These are phyloP conservation scores for Lucilia sericata DNA, from an alignment of 1,140 invertebrate species.

Conservation along the genomic window DNA sequence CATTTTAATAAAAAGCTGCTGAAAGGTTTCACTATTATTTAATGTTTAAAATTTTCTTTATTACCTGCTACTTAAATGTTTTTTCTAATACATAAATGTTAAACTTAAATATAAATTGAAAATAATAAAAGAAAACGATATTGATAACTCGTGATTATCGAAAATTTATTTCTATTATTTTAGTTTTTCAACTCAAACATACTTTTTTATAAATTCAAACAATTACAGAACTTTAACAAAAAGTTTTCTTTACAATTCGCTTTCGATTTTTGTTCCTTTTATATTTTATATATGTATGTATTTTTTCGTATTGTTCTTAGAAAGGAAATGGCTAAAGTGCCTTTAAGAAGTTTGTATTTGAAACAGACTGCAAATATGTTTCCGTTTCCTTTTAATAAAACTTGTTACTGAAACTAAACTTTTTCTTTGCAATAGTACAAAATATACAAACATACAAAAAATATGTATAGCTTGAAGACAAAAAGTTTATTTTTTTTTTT, in stretches of 20 bases:
- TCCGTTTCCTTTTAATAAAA: conserved; percentile 25
- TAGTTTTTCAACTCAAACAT: background rate
- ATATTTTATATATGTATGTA: too few relatives aligned
- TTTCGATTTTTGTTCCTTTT: background rate
- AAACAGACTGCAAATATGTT: conserved; percentile 20
- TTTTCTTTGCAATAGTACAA: background rate
- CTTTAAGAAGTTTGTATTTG: conserved; percentile 19
- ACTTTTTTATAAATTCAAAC: background rate
- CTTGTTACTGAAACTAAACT: conserved; percentile 17
- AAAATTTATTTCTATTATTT: background rate
- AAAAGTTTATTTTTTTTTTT: background rate
- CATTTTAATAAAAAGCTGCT: too few relatives aligned
- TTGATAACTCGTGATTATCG: background rate
- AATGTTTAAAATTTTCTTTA: too few relatives aligned
- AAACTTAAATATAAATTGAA: background rate
- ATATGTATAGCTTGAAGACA: background rate
- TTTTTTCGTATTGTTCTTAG: background rate
- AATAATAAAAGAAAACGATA: background rate
- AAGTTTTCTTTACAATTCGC: conserved; percentile 6
- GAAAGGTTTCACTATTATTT: too few relatives aligned
- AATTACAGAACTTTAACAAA: background rate
- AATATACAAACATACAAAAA: background rate
- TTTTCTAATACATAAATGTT: too few relatives aligned
- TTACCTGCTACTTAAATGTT: too few relatives aligned
- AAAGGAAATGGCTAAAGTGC: conserved; percentile 19